Evolutionary conservation across 2,888 invertebrate genomes (phyloP).

Genomic region (Heteromurus nitidus): DNA sequence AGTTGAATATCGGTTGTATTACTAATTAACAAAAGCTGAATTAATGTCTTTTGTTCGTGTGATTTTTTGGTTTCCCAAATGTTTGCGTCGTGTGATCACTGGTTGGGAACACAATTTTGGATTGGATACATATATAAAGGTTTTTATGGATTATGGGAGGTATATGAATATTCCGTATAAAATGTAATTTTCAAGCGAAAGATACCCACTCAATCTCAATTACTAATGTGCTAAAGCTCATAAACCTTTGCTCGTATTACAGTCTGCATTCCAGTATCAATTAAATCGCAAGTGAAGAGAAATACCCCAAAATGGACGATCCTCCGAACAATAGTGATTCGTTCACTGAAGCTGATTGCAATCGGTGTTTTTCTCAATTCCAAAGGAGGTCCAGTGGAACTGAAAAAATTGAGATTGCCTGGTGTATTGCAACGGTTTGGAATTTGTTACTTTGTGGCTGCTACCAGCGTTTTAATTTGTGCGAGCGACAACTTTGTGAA

Average conservation of each 20-base stretch:
- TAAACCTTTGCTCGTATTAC: no score
- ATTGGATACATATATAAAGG: constrained; percentile 75
- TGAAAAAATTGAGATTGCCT: constrained; percentile 88
- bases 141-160: constrained; percentile 97
- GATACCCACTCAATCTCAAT: no score
- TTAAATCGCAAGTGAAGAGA: constrained; percentile 83
- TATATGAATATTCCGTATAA: constrained; percentile 1
- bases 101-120: not conserved
- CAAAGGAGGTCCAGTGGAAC: constrained; percentile 84
- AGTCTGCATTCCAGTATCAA: constrained; percentile 91
- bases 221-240: no score
- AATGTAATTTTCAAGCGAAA: no score
- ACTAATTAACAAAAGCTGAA: no score
- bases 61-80: no score
- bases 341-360: constrained; percentile 84
- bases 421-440: constrained; percentile 94
- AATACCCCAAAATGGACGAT: constrained; percentile 80
- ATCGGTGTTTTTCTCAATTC: constrained; percentile 86
- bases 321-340: constrained; percentile 82
- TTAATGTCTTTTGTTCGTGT: no score
- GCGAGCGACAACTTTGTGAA: constrained; percentile 73
- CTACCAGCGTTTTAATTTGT: constrained; percentile 80
- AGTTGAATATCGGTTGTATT: no score
- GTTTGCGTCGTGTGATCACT: no score
- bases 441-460: constrained; percentile 86